Base-by-base conservation (phyloP, 2,113 vertebrate species). In the Zootoca vivipara region DNA sequence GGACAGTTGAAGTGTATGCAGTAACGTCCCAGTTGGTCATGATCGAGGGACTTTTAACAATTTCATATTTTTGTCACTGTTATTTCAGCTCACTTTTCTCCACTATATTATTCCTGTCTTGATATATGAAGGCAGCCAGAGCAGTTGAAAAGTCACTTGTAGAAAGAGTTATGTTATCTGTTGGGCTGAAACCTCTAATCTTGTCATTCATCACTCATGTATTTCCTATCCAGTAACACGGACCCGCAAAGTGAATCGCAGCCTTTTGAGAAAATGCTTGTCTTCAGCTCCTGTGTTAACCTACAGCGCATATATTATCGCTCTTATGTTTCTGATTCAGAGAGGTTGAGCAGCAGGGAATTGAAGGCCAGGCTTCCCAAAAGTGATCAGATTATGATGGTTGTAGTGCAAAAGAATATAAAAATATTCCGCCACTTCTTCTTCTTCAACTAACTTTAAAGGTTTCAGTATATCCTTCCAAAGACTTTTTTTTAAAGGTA, bases 391-490 rank as follows among this genome's bases (percentile, higher is more conserved):
- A 67, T 84, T n/a, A 28, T 67, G 81, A 58, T 8, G 42, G 0
- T 85, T 40, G 83, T 69, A 18, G 15, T 69, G 85, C 38, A 87
- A 56, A 82, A 78, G 65, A 85, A 78, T 82, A 1, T 70, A 72
- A 81, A 85, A 81, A 33, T 12, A 46, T 86, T 69, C 58, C 89
- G 52, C 1, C 26, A 65, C 87, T 95, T 94, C 83, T 85, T 94
- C 83, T 85, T 56, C 40, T 74, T 46, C 81, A 38, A 73, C 79
- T 87, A 38, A 89, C 85, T 30, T 28, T 26, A 85, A 85, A 82
- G 46, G 1, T 62, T 80, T 64, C 52, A 77, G 5, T 73, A 20
- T 33, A 78, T 79, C 35, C 88, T 92, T 74, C 15, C 58, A 82
- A 52, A 8, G 77, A 92, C 85, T 79, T 82, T 62, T 5, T 77